Base-by-base conservation (phyloP, 2,113 vertebrate genomes). In the Noctilio leporinus region DNA sequence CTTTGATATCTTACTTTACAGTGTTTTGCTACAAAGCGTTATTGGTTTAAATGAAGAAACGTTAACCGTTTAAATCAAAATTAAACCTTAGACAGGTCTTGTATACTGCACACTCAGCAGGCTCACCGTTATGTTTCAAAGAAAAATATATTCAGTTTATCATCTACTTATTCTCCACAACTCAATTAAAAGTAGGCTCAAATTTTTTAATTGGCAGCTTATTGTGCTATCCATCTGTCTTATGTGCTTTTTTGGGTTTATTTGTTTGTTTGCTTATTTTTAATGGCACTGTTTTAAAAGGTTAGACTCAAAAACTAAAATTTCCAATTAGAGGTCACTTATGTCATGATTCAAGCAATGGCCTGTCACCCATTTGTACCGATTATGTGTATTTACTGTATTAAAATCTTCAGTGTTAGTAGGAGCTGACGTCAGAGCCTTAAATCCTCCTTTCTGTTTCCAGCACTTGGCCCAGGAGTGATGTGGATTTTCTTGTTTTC, bases 31-130 rank as follows among this genome's bases (percentile, higher is more conserved):
- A 93, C 73, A 78, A 15, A 91, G 40, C 84, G 45, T 96, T 98
- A 97, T 93, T 97, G 93, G 67, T 96, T 93, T 96, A 97, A 97
- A 94, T 91, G 81, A 96, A 97, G 67, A 97, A 97, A 97, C 72
- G 45, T 75, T 97, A 94, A 80, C 75, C 89, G 57, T 89, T 96
- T 97, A 98, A 97, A 96, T 97, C 82, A 95, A 96, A 97, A 97
- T 4, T 83, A 78, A 97, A 38, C 24, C 35, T 78, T 97, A 47
- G 26, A 47, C 65, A 59, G 96, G 91, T 62, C 87, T 96, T 91
- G 89, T 65, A 70, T 77, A 77, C 5, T 65, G 89, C 72, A 86
- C 82, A 20, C 62, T 98, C 92, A 98, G 89, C 77, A 96, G 84
- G 72, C 20, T 45, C n/a, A n/a, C n/a, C n/a, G n/a, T n/a, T n/a